Evolutionary conservation across 2,797 vertebrate genomes (phyloP), one percentile per base, ranked within the genome.

Genomic region (Aeoliscus strigatus): DNA sequence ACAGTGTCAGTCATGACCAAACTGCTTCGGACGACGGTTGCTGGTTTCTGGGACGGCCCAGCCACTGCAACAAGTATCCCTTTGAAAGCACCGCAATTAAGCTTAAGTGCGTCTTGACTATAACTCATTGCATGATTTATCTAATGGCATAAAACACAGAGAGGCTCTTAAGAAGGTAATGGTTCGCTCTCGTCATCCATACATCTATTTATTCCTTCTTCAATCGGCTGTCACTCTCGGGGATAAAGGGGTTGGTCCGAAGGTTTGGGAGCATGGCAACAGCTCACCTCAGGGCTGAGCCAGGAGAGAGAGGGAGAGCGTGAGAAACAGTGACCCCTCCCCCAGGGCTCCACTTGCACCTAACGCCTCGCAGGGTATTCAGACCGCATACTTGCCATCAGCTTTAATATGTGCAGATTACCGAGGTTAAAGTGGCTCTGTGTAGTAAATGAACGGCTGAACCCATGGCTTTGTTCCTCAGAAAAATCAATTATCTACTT

Each of bases 401-500:
- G 35, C 27, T 29, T 33, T 40, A 15, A 34, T 47, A 35, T 59
- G 37, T 31, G 14, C 28, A 50, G 38, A 63, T 39, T 9, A 36
- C 36, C 17, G 13, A 42, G 47, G 39, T 58, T 41, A 52, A 57
- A 47, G 29, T 46, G n/a, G 21, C 10, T 57, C 14, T 29, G 1
- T 45, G 40, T 39, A 9, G 8, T 50, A 60, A 73, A 67, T 65
- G 46, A 68, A 39, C 35, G 29, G 64, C 51, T 70, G 45, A 50
- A 23, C 30, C 25, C 13, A 5, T 42, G 46, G 58, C 60, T 66
- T 57, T 39, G 45, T 44, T 60, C 53, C 65, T 46, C 15, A 45
- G 37, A 45, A 34, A 75, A 79, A 74, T 72, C 55, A 49, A 72
- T 71, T 41, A 36, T 0, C 9, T 46, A 15, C 41, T 40, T 60